Conservation (phyloP, 2,113 vertebrate genomes). For the Gambusia affinis region DNA sequence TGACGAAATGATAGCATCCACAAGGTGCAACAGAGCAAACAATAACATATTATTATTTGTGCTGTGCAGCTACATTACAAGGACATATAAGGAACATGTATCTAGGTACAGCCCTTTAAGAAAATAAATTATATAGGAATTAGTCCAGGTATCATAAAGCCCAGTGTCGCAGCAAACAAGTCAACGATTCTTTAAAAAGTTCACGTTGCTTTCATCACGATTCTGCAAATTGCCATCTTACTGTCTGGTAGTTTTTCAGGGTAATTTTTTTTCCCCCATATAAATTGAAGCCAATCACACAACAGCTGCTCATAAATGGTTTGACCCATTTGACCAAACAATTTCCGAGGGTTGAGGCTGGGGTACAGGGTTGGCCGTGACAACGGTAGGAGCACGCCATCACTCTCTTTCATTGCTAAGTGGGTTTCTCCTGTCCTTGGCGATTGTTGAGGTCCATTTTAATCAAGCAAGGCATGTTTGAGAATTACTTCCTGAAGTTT, state of each 20-base stretch:
- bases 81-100: neutral
- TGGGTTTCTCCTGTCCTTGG: neutral
- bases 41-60: slow-evolving; percentile 33
- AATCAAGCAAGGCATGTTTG: neutral
- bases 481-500: neutral
- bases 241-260: neutral
- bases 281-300: neutral
- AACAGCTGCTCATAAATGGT: neutral
- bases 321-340: neutral
- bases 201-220: neutral
- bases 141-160: no score
- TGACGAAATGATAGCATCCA: slow-evolving; percentile 19
- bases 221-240: neutral
- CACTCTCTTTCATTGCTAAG: neutral
- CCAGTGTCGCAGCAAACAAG: neutral
- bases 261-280: neutral
- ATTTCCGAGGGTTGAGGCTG: neutral
- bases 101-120: neutral
- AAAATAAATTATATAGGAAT: no score
- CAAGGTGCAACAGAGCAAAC: slow-evolving; percentile 27
- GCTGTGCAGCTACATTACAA: slow-evolving; percentile 21
- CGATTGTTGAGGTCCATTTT: neutral
- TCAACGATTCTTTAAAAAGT: neutral
- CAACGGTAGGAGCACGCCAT: neutral
- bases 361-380: neutral